Evolutionary conservation across 2,888 invertebrate genomes (phyloP), one percentile per base, ranked within the genome.

Genomic region (Agriopis marginaria): DNA sequence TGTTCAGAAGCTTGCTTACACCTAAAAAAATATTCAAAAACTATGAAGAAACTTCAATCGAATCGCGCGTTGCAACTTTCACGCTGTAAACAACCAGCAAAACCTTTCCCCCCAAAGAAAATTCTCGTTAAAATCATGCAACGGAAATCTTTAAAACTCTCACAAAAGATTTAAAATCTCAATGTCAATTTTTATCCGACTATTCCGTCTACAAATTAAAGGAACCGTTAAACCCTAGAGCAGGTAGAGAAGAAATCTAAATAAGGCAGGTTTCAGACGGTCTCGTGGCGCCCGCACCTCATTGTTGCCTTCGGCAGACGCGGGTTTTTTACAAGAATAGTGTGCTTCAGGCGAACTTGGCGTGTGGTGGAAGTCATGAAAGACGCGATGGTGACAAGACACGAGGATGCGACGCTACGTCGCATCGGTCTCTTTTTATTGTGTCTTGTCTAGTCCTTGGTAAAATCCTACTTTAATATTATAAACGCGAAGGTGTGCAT

Each of bases 231-330:
- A 70, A 55, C 63, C 32, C 53, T 23, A 17, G 55, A 42, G 51
- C 39, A 62, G 56, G 59, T 66, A 53, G 45, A 69, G 68, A 70
- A 71, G 72, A 63, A 74, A 77, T 70, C 75, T 74, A 75, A 77
- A 75, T 77, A 77, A 69, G 75, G 68, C 65, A 47, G 73, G 55
- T 69, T 70, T 71, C 73, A 70, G 73, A 62, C 54, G 63, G 70
- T 66, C 68, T 73, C 66, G 61, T 70, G 70, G 71, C 60, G 63
- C 76, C 68, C 66, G 64, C 75, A 61, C 63, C 65, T 68, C 75
- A 77, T 77, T 77, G 76, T 77, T 74, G 71, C 72, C 62, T 70
- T 66, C 56, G 62, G 59, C 67, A 74, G 73, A 74, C 70, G 69
- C 40, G 32, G 40, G 59, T 73, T 76, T 73, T 75, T 75, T 72